phyloP scores from a whole-genome alignment of 2,888 invertebrate genomes.

The Pollenia amentaria region DNA sequence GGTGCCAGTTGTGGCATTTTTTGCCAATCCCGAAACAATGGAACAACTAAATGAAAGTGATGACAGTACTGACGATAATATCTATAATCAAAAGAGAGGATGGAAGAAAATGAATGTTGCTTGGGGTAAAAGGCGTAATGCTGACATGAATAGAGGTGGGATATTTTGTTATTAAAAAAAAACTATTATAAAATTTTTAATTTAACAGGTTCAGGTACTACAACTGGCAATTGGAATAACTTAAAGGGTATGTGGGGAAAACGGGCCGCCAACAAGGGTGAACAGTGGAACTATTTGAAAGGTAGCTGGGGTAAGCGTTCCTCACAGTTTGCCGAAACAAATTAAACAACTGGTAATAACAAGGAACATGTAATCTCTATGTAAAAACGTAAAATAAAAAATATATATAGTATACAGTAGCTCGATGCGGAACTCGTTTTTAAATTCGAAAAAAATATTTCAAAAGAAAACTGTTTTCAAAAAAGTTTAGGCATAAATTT shows the following conservation, averaged over 20 bases:
- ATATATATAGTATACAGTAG: too few species aligned
- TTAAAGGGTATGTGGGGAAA: conserved; percentile 93
- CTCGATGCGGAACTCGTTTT: too few species aligned
- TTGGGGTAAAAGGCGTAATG: conserved; percentile 90
- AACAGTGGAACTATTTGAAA: conserved; percentile 83
- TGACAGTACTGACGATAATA: conserved; percentile 61
- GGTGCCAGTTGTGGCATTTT: conserved; percentile 76
- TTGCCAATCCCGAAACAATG: conserved; percentile 76
- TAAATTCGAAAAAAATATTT: too few species aligned
- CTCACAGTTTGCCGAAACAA: conserved; percentile 56
- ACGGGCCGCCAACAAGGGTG: conserved; percentile 82
- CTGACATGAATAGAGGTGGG: conserved; percentile 86
- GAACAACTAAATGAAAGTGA: conserved; percentile 75
- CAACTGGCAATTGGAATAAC: conserved; percentile 88
- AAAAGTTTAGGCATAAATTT: too few species aligned
- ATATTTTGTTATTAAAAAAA: background rate
- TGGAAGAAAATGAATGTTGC: conserved; percentile 90
- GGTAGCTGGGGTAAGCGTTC: conserved; percentile 84
- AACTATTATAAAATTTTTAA: background rate
- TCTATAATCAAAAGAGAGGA: conserved; percentile 86
- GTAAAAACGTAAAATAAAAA: conserved; percentile 27
- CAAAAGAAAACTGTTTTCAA: too few species aligned
- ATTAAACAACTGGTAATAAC: conserved; percentile 51
- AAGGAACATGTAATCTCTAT: background rate
- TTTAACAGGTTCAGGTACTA: conserved; percentile 86